A percentile compares a stretch with the other conserved stretches of the same genome.
Conservation (phyloP, 2,113 vertebrate genomes). For the Columbina picui region DNA sequence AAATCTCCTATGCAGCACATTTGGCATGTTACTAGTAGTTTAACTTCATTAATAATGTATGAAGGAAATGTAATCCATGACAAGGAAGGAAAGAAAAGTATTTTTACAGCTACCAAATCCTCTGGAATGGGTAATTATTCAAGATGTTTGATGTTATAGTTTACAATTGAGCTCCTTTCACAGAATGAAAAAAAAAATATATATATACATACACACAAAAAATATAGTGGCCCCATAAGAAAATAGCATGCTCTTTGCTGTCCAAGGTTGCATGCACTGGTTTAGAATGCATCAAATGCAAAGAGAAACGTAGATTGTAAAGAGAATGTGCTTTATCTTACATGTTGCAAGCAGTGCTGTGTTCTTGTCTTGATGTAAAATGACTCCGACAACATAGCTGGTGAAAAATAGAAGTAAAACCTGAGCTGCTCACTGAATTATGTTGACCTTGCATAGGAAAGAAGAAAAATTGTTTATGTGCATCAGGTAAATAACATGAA, state of each 20-base stretch:
- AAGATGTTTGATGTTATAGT: slow-evolving; percentile 77
- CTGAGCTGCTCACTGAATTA: background rate
- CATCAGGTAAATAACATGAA: background rate
- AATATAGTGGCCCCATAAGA: background rate
- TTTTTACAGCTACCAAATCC: slow-evolving; percentile 79
- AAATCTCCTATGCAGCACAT: slow-evolving; percentile 99
- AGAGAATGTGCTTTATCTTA: slow-evolving; percentile 45
- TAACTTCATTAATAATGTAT: slow-evolving; percentile 99
- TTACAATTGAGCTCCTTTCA: slow-evolving; percentile 47
- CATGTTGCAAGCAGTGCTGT: background rate
- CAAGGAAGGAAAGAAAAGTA: slow-evolving; percentile 84
- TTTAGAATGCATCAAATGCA: slow-evolving; percentile 27
- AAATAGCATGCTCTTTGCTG: background rate
- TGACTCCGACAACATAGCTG: background rate
- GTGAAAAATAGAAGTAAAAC: fast-evolving
- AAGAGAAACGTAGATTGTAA: slow-evolving; percentile 41
- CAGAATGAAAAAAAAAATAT: background rate
- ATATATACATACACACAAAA: background rate
- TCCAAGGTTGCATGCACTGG: background rate
- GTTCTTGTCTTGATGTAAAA: background rate
- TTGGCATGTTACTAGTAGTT: slow-evolving; percentile 99
- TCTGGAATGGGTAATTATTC: slow-evolving; percentile 80
- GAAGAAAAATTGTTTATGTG: background rate
- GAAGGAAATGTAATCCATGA: slow-evolving; percentile 97
- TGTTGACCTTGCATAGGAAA: background rate